These are phyloP conservation scores for Ctenopoma multispine DNA, from an alignment of 2,797 vertebrate species.

Conservation along the genomic window DNA sequence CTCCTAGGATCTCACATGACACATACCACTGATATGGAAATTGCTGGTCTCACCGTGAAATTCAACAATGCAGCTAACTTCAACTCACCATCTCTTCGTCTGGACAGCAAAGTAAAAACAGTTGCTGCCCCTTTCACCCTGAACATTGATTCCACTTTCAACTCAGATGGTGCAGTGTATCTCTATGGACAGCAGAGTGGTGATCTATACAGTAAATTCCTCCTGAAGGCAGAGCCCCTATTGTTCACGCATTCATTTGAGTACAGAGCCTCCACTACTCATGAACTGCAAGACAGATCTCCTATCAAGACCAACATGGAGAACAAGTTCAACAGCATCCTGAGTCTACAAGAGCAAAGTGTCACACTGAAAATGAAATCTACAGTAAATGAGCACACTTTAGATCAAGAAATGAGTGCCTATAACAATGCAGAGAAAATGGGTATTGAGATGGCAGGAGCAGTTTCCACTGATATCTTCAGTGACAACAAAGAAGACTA, in stretches of 20 bases:
- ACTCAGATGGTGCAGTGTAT: slow-evolving; percentile 84
- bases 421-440: slow-evolving; percentile 88
- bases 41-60: slow-evolving; percentile 86
- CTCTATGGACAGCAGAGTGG: slow-evolving; percentile 88
- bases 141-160: slow-evolving; percentile 85
- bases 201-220: slow-evolving; percentile 90
- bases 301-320: slow-evolving; percentile 84
- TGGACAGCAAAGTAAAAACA: slow-evolving; percentile 86
- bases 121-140: slow-evolving; percentile 85
- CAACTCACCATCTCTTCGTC: slow-evolving; percentile 86
- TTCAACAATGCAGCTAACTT: slow-evolving; percentile 83
- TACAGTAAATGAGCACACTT: slow-evolving; percentile 86
- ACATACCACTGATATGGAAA: slow-evolving; percentile 85
- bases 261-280: slow-evolving; percentile 88
- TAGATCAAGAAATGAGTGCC: slow-evolving; percentile 86
- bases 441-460: slow-evolving; percentile 86
- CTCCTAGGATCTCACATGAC: slow-evolving; percentile 84
- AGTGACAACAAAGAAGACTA: slow-evolving; percentile 82
- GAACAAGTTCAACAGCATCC: slow-evolving; percentile 84
- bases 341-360: slow-evolving; percentile 89
- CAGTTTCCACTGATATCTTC: slow-evolving; percentile 82
- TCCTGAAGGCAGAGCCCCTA: slow-evolving; percentile 90
- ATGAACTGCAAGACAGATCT: slow-evolving; percentile 72
- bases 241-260: slow-evolving; percentile 89
- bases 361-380: slow-evolving; percentile 85